These are phyloP conservation scores for Noturus placidus DNA, from an alignment of 2,113 vertebrate genomes.

Conservation along the genomic window DNA sequence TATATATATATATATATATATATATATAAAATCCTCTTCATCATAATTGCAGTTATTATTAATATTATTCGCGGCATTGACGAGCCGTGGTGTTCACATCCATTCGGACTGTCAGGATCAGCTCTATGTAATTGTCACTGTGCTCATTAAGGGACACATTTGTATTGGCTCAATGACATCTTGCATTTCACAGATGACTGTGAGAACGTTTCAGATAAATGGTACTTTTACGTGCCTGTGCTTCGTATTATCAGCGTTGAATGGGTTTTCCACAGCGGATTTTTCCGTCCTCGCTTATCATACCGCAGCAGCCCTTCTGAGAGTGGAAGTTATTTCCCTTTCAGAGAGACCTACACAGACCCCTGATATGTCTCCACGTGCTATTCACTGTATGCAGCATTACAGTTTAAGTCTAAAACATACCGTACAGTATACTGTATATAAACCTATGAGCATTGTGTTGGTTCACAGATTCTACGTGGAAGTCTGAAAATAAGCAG, in stretches of 20 bases:
- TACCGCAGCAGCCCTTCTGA: conserved; percentile 67
- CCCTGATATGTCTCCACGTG: conserved; percentile 33
- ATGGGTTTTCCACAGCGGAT: conserved; percentile 67
- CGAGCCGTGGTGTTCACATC: conserved; percentile 66
- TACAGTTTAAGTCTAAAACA: neutral
- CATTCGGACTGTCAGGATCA: conserved; percentile 70
- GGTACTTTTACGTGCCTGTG: conserved; percentile 66
- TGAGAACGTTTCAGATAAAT: conserved; percentile 70
- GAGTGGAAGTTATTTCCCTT: conserved; percentile 62
- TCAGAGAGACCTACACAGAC: conserved; percentile 39
- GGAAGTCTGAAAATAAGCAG: conserved; percentile 16
- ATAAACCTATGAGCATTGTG: neutral
- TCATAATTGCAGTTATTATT: conserved; percentile 75
- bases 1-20: conserved; percentile 54
- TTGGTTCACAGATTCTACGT: neutral
- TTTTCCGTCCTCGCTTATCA: conserved; percentile 71
- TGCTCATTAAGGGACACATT: conserved; percentile 71
- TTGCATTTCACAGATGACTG: conserved; percentile 71
- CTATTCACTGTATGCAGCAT: neutral
- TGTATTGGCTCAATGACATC: conserved; percentile 69
- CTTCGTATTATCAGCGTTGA: conserved; percentile 72
- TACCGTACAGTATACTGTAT: neutral
- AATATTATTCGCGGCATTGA: conserved; percentile 74
- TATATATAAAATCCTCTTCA: conserved; percentile 47
- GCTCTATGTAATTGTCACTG: conserved; percentile 61